Evolutionary conservation across 2,113 vertebrate species (phyloP), one percentile per base, ranked within the genome.

Genomic region (Rhinogobius similis): DNA sequence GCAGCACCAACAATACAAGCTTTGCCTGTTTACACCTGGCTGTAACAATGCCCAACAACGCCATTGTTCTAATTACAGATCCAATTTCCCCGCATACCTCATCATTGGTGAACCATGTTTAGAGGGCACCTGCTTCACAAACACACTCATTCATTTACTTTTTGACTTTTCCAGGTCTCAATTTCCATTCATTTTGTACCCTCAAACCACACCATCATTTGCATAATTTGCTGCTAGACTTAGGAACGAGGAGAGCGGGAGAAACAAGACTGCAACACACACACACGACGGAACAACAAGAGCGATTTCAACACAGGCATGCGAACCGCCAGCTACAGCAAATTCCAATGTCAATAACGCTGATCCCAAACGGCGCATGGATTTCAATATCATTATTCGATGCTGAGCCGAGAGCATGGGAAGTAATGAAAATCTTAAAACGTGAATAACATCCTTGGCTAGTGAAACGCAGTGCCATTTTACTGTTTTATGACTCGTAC

Each of bases 311-410:
- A 87, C 72, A 74, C 65, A 81, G 78, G 72, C 32, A 50, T 78
- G 78, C 78, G 82, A 79, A 76, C 84, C 77, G 24, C 52, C 76
- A 72, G 74, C 62, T 79, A 82, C 82, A 82, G 81, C 73, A 75
- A 83, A 85, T 88, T 84, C 85, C 73, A 82, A 78, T 86, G 85
- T 90, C 87, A 90, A 88, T 87, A 90, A 83, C 76, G 72, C 82
- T 82, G 87, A 88, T 91, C 87, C 86, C 85, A 78, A 58, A 65
- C 78, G 79, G 81, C 62, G 85, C 85, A 88, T 85, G 82, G 78
- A 86, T 91, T 89, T 88, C 90, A 90, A 89, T 89, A 84, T 91
- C 85, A 88, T 89, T 87, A 89, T 86, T 69, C 68, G 82, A 85
- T 79, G 76, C 78, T 72, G 85, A 85, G 83, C 85, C 79, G 62